A percentile compares a stretch with the other conserved stretches of the same genome.
Conservation (phyloP, 2,888 invertebrate species). For the Anoncus sp. region DNA sequence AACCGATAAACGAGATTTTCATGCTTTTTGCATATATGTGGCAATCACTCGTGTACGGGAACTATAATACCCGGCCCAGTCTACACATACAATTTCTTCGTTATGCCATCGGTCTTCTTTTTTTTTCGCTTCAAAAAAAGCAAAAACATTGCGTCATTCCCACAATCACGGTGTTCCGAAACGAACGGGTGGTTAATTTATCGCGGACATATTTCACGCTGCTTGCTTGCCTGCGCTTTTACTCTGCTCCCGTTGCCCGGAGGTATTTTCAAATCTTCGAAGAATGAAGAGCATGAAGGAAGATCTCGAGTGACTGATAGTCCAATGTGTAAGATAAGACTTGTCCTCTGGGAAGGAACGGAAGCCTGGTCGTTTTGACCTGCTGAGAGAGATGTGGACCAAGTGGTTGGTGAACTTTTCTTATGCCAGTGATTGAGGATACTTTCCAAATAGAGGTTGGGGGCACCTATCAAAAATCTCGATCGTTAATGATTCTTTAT, state of each 20-base stretch:
- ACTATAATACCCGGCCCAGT: too few relatives aligned
- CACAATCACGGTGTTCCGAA: neutral
- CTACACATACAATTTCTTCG: neutral
- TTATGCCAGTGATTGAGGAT: too few relatives aligned
- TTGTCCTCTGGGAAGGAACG: slow-evolving; percentile 29
- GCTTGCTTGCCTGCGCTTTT: too few relatives aligned
- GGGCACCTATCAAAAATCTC: too few relatives aligned
- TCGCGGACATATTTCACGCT: slow-evolving; percentile 29
- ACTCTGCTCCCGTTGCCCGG: slow-evolving; percentile 53
- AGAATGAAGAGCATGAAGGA: neutral
- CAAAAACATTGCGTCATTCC: slow-evolving; percentile 23
- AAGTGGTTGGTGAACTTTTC: too few relatives aligned
- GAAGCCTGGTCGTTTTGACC: neutral
- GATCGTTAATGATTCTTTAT: too few relatives aligned
- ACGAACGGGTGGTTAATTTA: slow-evolving; percentile 27
- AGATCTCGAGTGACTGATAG: slow-evolving; percentile 23
- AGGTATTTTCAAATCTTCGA: slow-evolving; percentile 15
- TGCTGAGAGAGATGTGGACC: too few relatives aligned
- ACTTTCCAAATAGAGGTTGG: too few relatives aligned
- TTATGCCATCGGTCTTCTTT: slow-evolving; percentile 23
- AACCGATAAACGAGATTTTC: slow-evolving; percentile 62
- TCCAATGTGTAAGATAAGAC: slow-evolving; percentile 14
- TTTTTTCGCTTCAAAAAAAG: slow-evolving; percentile 29
- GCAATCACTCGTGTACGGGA: too few relatives aligned
- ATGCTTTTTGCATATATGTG: slow-evolving; percentile 49